Evolutionary conservation across 2,888 invertebrate species (phyloP).

Genomic region (Endotricha flammealis): DNA sequence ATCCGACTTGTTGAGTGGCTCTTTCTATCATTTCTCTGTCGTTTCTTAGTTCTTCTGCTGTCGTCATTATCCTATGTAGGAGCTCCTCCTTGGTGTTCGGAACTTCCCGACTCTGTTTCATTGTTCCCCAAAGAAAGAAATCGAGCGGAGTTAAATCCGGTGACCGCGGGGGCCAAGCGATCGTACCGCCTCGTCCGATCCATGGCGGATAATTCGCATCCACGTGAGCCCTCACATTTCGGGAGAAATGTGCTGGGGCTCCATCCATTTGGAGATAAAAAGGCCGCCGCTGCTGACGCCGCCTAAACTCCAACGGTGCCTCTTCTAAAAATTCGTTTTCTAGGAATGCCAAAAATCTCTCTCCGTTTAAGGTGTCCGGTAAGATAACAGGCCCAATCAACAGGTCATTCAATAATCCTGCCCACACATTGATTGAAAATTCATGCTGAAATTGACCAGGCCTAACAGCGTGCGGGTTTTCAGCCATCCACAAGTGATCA

Average conservation of each 20-base stretch:
- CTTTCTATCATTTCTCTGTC: neutral
- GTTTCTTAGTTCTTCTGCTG: neutral
- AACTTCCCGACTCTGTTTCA: slow-evolving; percentile 12
- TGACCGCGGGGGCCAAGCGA: slow-evolving; percentile 16
- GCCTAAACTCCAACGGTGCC: no score
- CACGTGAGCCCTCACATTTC: slow-evolving; percentile 7
- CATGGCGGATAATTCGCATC: slow-evolving; percentile 9
- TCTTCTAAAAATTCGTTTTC: neutral
- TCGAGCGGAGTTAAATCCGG: slow-evolving; percentile 16
- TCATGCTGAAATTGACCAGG: slow-evolving; percentile 12
- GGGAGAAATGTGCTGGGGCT: slow-evolving; percentile 12
- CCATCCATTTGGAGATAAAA: slow-evolving; percentile 12
- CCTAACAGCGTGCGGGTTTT: slow-evolving; percentile 12
- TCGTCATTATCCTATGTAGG: slow-evolving; percentile 7
- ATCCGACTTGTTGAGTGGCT: neutral
- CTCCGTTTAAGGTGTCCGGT: slow-evolving; percentile 3
- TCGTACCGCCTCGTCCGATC: slow-evolving; percentile 12
- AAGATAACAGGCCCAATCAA: slow-evolving; percentile 12
- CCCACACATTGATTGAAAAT: slow-evolving; percentile 13
- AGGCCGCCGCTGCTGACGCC: neutral
- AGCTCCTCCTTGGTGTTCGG: slow-evolving; percentile 13
- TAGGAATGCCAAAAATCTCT: neutral
- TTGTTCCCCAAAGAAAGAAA: slow-evolving; percentile 15
- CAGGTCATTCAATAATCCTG: slow-evolving; percentile 10
- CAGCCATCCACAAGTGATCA: slow-evolving; percentile 7